These are phyloP conservation scores for Phataginus tricuspis DNA, from an alignment of 2,797 vertebrate genomes.

Conservation along the genomic window DNA sequence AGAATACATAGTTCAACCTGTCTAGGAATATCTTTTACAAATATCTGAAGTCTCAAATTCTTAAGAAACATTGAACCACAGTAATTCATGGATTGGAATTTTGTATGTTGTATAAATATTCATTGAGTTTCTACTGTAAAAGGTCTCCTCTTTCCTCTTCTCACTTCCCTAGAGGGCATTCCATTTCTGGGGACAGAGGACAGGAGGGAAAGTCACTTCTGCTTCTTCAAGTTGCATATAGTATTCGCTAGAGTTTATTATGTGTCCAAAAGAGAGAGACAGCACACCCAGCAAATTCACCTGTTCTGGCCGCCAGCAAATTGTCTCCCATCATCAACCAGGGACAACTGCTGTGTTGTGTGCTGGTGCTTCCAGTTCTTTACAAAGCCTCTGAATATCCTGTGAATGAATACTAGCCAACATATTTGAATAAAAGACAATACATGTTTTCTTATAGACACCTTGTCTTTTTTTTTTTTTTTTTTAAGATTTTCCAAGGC, in stretches of 20 bases:
- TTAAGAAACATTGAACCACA: neutral
- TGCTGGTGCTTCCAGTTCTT: neutral
- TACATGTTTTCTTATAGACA: neutral
- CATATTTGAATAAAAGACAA: neutral
- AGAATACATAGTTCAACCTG: neutral
- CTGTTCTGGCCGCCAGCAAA: neutral
- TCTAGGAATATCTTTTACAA: neutral
- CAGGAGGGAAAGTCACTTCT: neutral
- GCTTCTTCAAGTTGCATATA: neutral
- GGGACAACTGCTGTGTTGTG: neutral
- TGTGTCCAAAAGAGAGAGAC: neutral
- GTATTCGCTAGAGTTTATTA: neutral
- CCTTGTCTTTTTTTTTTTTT: neutral
- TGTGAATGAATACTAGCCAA: neutral
- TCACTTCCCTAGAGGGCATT: neutral
- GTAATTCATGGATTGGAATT: neutral
- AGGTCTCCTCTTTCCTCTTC: neutral
- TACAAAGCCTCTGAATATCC: neutral
- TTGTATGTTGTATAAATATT: neutral
- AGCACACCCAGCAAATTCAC: neutral
- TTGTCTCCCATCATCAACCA: neutral
- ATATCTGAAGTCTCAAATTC: neutral
- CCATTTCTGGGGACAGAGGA: neutral
- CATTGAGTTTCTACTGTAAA: neutral
- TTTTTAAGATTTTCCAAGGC: neutral